A percentile compares a stretch with the other conserved stretches of the same genome.
Evolutionary conservation across 2,797 vertebrate species (phyloP).

Genomic region (Lithobates sylvaticus): DNA sequence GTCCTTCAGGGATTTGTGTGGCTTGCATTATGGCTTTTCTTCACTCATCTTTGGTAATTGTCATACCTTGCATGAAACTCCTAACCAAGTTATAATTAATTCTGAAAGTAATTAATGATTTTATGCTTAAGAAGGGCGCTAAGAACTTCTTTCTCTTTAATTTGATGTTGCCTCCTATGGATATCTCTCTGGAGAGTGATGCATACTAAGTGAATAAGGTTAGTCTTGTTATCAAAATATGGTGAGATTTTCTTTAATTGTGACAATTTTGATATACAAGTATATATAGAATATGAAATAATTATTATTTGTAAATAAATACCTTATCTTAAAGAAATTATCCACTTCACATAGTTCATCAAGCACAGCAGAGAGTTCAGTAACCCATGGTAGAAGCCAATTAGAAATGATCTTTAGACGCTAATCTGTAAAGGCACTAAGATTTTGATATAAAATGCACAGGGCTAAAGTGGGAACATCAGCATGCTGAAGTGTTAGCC

Average conservation of each 20-base stretch:
- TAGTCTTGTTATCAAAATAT: slow-evolving; percentile 6
- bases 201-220: not conserved
- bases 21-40: slow-evolving; percentile 35
- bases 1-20: slow-evolving; percentile 35
- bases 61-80: slow-evolving; percentile 48
- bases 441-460: too few species aligned
- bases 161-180: slow-evolving; percentile 30
- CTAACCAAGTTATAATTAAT: slow-evolving; percentile 52
- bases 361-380: too few species aligned
- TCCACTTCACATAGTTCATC: too few species aligned
- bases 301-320: not conserved
- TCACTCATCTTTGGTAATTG: slow-evolving; percentile 43
- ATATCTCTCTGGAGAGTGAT: not conserved
- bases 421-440: too few species aligned
- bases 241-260: not conserved
- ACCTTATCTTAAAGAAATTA: too few species aligned
- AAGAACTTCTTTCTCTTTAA: slow-evolving; percentile 14
- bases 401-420: too few species aligned
- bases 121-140: slow-evolving; percentile 15
- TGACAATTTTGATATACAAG: too few species aligned
- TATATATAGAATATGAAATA: not conserved
- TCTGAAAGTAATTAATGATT: slow-evolving; percentile 45
- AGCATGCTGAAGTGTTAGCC: too few species aligned
- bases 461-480: too few species aligned
- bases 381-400: too few species aligned